Percentiles rank a stretch among this genome's conserved stretches.
These are phyloP conservation scores for Labeo rohita DNA, from an alignment of 2,113 vertebrate species.

Conservation along the genomic window DNA sequence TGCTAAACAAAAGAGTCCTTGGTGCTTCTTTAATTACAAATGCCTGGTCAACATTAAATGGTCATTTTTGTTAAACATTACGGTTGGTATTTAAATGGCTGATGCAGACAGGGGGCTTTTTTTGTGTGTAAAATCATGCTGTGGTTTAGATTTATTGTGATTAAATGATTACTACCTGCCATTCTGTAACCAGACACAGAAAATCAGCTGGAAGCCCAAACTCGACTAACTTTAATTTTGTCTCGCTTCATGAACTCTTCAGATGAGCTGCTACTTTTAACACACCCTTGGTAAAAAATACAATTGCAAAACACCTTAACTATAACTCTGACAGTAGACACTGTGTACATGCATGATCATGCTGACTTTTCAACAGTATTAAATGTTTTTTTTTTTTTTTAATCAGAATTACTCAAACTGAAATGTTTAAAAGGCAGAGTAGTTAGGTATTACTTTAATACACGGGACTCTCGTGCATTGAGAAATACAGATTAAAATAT, in stretches of 20 bases:
- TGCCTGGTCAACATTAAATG: conserved; percentile 46
- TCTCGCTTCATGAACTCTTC: neutral
- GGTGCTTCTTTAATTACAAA: conserved; percentile 71
- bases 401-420: neutral
- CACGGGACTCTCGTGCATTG: conserved; percentile 22
- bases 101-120: conserved; percentile 69
- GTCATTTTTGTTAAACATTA: conserved; percentile 13
- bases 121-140: neutral
- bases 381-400: neutral
- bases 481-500: conserved; percentile 57
- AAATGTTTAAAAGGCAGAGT: conserved; percentile 25
- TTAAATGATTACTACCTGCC: neutral
- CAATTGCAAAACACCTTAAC: neutral
- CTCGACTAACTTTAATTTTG: neutral
- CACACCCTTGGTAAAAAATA: conserved; percentile 20
- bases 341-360: conserved; percentile 13
- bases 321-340: neutral
- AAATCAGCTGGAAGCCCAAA: neutral
- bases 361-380: neutral
- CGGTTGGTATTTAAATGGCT: conserved; percentile 62
- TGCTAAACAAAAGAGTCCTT: conserved; percentile 61
- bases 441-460: conserved; percentile 25
- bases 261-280: conserved; percentile 15
- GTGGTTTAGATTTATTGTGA: neutral
- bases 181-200: neutral